These are phyloP conservation scores for Nematostella vectensis DNA, from an alignment of 92 coral and sea anemone species.

Conservation along the genomic window DNA sequence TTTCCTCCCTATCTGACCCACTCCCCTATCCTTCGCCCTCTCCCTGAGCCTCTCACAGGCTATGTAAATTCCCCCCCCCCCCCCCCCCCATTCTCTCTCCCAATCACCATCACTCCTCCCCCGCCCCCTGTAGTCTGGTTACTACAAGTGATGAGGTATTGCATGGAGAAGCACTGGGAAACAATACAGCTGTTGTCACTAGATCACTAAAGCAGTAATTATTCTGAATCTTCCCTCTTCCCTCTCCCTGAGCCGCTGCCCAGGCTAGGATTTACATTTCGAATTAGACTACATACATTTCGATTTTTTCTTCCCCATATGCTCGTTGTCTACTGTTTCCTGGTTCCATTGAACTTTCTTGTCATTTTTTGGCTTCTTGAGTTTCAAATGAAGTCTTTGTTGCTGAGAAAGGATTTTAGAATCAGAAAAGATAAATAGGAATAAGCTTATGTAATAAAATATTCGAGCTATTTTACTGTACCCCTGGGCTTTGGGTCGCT, in stretches of 20 bases:
- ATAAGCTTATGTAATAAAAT: neutral
- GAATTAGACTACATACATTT: slow-evolving; percentile 51
- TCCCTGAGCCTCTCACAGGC: neutral
- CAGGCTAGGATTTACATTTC: neutral
- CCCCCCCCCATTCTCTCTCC: too few relatives aligned
- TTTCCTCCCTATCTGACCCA: neutral
- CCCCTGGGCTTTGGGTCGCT: slow-evolving; percentile 50
- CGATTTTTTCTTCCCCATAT: slow-evolving; percentile 93
- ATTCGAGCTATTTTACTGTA: slow-evolving; percentile 9
- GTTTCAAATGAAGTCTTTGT: slow-evolving; percentile 64
- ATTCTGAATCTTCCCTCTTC: neutral
- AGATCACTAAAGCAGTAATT: too few relatives aligned
- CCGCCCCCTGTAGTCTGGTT: too few relatives aligned
- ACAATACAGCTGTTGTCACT: too few relatives aligned
- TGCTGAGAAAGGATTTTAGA: slow-evolving; percentile 50
- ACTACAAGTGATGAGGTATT: too few relatives aligned
- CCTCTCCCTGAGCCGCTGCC: too few relatives aligned
- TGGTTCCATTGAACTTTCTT: slow-evolving; percentile 95
- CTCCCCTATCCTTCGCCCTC: neutral
- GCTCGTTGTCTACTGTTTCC: slow-evolving; percentile 87
- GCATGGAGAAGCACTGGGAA: too few relatives aligned
- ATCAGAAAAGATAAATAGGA: neutral
- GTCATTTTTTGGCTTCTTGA: slow-evolving; percentile 75
- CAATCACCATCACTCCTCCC: too few relatives aligned
- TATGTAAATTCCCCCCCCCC: neutral